phyloP scores from a whole-genome alignment of 1,140 invertebrate species.

The Halesus radiatus region DNA sequence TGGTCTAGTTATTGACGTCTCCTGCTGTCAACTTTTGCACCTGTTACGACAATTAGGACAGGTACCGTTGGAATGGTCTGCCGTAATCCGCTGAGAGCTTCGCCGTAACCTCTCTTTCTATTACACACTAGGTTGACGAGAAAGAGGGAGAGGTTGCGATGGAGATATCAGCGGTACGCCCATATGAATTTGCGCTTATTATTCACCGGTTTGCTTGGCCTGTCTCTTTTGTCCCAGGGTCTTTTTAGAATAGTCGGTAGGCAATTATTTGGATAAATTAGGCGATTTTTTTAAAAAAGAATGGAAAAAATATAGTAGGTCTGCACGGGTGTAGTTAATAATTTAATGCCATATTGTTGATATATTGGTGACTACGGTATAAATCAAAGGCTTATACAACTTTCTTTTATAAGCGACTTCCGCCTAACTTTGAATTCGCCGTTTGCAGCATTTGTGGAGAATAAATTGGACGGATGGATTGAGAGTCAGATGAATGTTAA shows the following conservation, averaged over 20 bases:
- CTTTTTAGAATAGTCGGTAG: slow-evolving; percentile 30
- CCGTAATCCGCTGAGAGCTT: no score
- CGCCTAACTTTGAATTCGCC: not conserved
- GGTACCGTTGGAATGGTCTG: not conserved
- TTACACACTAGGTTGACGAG: no score
- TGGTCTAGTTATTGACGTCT: slow-evolving; percentile 34
- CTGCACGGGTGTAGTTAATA: slow-evolving; percentile 20
- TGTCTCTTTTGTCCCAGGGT: slow-evolving; percentile 13
- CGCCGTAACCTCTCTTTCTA: no score
- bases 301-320: not conserved
- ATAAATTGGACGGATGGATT: not conserved
- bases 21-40: slow-evolving; percentile 51
- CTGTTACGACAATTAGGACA: slow-evolving; percentile 34
- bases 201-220: slow-evolving; percentile 46
- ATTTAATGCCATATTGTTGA: slow-evolving; percentile 32
- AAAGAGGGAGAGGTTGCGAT: no score
- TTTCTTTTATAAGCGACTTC: slow-evolving; percentile 22
- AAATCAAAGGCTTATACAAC: slow-evolving; percentile 18
- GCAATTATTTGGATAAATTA: slow-evolving; percentile 35
- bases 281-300: slow-evolving; percentile 5
- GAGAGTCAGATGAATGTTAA: no score
- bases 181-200: slow-evolving; percentile 15
- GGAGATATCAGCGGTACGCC: no score
- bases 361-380: slow-evolving; percentile 17
- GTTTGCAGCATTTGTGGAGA: not conserved